Evolutionary conservation across 2,113 vertebrate genomes (phyloP).

Genomic region (Callionymus lyra): DNA sequence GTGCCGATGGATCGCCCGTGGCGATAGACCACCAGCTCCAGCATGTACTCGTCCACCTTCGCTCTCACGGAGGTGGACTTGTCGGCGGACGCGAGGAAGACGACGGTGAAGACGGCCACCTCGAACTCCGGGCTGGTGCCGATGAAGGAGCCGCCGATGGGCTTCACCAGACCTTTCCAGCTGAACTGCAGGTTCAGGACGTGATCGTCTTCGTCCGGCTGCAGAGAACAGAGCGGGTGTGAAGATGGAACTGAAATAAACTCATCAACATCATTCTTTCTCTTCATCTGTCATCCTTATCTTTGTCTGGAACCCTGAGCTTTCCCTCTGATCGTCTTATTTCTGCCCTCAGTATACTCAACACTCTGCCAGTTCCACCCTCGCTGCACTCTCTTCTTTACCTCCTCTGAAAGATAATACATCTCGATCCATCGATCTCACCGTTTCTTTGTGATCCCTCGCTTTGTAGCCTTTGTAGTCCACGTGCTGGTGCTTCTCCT

Average conservation of each 20-base stretch:
- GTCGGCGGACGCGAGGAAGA: conserved; percentile 72
- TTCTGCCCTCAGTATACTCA: no score
- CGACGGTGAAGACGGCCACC: conserved; percentile 74
- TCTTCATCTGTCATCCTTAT: no score
- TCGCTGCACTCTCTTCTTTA: no score
- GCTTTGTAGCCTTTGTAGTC: conserved; percentile 79
- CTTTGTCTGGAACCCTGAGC: no score
- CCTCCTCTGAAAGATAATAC: no score
- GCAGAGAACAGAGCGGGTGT: conserved; percentile 4
- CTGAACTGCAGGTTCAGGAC: conserved; percentile 82
- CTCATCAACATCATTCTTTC: no score
- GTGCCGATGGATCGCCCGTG: conserved; percentile 72
- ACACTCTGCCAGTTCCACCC: no score
- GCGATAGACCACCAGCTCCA: conserved; percentile 72
- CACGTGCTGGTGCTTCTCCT: conserved; percentile 70
- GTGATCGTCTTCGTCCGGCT: conserved; percentile 78
- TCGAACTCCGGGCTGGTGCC: conserved; percentile 79
- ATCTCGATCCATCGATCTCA: conserved; percentile 33
- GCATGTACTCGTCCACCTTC: conserved; percentile 71
- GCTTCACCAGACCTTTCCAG: conserved; percentile 77
- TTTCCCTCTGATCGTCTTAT: no score
- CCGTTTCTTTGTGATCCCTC: conserved; percentile 61
- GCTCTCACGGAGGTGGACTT: conserved; percentile 59
- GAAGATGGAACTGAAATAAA: no score
- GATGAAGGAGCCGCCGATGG: conserved; percentile 71